Conservation (phyloP, 2,113 vertebrate species). For the Zosterops lateralis region DNA sequence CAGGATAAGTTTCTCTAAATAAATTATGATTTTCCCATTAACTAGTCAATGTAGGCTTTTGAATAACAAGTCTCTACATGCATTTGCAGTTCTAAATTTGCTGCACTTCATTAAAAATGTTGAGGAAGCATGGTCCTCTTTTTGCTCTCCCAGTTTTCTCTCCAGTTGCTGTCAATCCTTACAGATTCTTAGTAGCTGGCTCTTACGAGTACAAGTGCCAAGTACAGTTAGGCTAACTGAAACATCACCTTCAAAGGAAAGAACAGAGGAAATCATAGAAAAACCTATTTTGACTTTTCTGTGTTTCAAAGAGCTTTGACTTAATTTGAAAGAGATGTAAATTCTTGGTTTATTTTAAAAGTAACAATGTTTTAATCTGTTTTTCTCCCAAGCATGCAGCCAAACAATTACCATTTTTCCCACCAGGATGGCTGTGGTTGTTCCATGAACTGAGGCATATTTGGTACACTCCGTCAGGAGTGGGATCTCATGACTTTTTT, state of each 20-base stretch:
- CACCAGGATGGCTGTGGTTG: neutral
- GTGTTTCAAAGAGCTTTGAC: neutral
- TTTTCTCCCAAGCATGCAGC: neutral
- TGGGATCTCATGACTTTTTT: neutral
- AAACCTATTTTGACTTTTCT: neutral
- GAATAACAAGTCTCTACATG: neutral
- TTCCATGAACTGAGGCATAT: fast-evolving
- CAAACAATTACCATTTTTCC: neutral
- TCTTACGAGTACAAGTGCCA: neutral
- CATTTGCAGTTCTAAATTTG: neutral
- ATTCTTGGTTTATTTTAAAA: neutral
- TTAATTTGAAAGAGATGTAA: neutral
- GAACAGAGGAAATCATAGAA: neutral
- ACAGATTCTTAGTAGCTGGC: neutral
- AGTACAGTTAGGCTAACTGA: neutral
- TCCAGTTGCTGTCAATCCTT: neutral
- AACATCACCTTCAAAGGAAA: neutral
- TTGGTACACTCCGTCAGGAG: neutral
- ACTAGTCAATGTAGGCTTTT: neutral
- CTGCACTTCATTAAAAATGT: neutral
- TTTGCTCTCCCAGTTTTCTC: neutral
- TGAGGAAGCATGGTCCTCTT: neutral
- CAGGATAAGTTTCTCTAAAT: neutral
- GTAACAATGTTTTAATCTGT: neutral
- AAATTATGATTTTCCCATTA: neutral